Evolutionary conservation across 2,888 invertebrate species (phyloP), one percentile per base, ranked within the genome.

Genomic region (Lasioglossum leucozonium): DNA sequence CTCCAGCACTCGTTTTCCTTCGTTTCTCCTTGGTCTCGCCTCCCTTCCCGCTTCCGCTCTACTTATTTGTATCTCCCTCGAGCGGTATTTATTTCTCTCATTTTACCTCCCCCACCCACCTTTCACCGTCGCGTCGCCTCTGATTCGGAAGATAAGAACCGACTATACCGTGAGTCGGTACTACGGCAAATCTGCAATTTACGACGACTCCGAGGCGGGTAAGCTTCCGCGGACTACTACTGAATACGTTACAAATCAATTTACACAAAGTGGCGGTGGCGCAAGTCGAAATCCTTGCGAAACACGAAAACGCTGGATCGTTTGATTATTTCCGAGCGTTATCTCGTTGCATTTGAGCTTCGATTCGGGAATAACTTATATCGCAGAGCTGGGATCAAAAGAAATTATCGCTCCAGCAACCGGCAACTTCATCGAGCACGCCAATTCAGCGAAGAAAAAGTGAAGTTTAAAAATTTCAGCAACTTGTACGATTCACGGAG

Each of bases 41-140:
- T 11, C 40, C 4, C 55, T 34, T 18, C 13, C 26, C n/a, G 44
- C 62, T 82, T 30, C 67, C 30, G n/a, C 26, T 55, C 26, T 37
- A 67, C 55, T 55, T 67, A 67, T 44, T 80, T 80, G 67, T 80
- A 55, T 73, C 37, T 73, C 73, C 34, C 44, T 79, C n/a, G 16
- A 40, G 37, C 55, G 34, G 42, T 62, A 80, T 80, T 82, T 73
- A 73, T 73, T 69, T 16, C 67, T 69, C 47, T 65, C 72, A 51
- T 72, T 77, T 71, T 13, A 16, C 26, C 10, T 8, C 34, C 34
- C 1, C 34, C 34, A 34, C n/a, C n/a, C 47, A 22, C 11, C 40
- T n/a, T 16, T 26, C 0, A 4, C 37, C 22, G 26, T 26, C 5
- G 22, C 10, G n/a, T n/a, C n/a, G n/a, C 4, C 13, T 8, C 37